A percentile compares a stretch with the other conserved stretches of the same genome.
Conservation (phyloP, 2,113 vertebrate species). For the Myrmecobius fasciatus region DNA sequence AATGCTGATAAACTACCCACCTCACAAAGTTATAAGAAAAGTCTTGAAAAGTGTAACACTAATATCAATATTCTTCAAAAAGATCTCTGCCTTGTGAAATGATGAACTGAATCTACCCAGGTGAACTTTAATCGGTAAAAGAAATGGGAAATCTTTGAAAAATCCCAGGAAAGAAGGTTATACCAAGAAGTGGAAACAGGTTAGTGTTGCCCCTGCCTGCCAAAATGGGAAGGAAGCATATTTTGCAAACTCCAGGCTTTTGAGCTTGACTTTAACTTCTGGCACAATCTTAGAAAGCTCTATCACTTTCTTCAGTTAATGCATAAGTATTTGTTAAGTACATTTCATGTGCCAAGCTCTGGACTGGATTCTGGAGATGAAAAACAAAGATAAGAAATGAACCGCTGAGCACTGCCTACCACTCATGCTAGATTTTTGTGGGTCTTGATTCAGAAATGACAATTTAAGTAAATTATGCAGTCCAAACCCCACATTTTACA, state of each 20-base stretch:
- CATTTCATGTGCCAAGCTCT: background rate
- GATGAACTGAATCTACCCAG: background rate
- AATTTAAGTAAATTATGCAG: background rate
- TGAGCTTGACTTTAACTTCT: background rate
- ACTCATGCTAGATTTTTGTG: background rate
- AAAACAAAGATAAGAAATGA: background rate
- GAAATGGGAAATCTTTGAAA: background rate
- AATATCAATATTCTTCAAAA: background rate
- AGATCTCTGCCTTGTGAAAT: background rate
- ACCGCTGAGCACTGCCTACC: background rate
- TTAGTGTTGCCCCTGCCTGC: background rate
- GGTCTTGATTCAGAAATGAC: background rate
- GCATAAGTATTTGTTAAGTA: background rate
- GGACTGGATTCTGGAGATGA: background rate
- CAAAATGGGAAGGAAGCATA: background rate
- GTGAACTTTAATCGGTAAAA: background rate
- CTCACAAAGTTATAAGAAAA: background rate
- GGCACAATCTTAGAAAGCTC: background rate
- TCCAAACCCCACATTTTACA: background rate
- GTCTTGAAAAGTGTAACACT: background rate
- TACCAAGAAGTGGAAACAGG: background rate
- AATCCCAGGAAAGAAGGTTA: background rate
- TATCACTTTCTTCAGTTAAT: slow-evolving; percentile 4
- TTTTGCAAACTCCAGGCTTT: background rate
- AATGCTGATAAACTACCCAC: background rate